Percentiles rank a stretch among this genome's conserved stretches.
Conservation (phyloP, 2,797 vertebrate species). For the Takifugu ocellatus region DNA sequence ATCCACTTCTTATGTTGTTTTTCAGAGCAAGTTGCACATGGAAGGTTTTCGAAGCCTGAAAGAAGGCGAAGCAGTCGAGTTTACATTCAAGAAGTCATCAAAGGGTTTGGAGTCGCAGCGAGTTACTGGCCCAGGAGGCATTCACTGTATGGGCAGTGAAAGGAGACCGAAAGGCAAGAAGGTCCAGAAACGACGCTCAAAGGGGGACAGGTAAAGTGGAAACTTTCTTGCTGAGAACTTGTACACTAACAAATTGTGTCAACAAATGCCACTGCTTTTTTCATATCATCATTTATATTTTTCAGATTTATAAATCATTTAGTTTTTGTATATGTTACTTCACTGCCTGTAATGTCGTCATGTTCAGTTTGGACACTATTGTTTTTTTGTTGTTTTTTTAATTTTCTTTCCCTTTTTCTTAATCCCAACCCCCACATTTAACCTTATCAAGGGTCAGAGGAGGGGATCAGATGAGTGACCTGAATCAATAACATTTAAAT, state of each 20-base stretch:
- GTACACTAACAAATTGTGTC: background rate
- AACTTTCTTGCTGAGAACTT: no score
- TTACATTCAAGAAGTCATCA: slow-evolving; percentile 94
- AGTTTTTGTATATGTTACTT: no score
- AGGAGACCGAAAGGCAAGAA: slow-evolving; percentile 92
- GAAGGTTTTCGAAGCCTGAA: slow-evolving; percentile 97
- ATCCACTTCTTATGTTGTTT: slow-evolving; percentile 1
- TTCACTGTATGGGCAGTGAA: slow-evolving; percentile 91
- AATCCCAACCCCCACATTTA: slow-evolving; percentile 54
- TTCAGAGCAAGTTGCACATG: slow-evolving; percentile 97
- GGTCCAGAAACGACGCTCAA: slow-evolving; percentile 88
- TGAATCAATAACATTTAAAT: slow-evolving; percentile 83
- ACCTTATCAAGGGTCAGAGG: slow-evolving; percentile 62
- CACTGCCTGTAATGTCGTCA: no score
- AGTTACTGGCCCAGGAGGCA: slow-evolving; percentile 89
- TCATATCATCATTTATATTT: no score
- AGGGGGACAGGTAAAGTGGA: slow-evolving; percentile 86
- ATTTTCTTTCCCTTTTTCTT: slow-evolving; percentile 31
- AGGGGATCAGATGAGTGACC: slow-evolving; percentile 74
- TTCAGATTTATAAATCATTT: no score
- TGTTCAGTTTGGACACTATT: slow-evolving; percentile 20
- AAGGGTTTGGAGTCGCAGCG: slow-evolving; percentile 92
- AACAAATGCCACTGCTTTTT: no score
- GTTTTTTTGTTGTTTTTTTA: slow-evolving; percentile 14
- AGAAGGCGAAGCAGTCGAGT: slow-evolving; percentile 92